phyloP scores from a whole-genome alignment of 2,113 vertebrate species.

The Mugil cephalus region DNA sequence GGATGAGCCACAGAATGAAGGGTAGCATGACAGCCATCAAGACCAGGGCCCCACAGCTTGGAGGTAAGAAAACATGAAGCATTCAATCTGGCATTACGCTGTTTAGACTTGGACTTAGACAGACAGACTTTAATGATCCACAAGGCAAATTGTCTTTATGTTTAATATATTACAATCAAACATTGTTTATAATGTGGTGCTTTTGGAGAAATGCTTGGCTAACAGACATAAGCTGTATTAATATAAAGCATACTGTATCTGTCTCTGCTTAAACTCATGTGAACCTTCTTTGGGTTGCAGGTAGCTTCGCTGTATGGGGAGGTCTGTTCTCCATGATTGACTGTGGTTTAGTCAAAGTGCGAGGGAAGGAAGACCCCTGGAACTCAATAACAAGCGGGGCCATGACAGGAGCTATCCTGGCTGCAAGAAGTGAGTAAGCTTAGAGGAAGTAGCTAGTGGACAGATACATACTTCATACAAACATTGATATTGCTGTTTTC shows the following conservation, averaged over 20 bases:
- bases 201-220: background rate
- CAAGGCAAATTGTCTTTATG: background rate
- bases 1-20: slow-evolving; percentile 91
- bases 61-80: slow-evolving; percentile 84
- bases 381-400: slow-evolving; percentile 98
- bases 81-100: background rate
- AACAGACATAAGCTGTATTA: background rate
- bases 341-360: slow-evolving; percentile 93
- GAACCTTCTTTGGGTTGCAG: slow-evolving; percentile 73
- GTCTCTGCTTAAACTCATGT: background rate
- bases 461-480: slow-evolving; percentile 1
- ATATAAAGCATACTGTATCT: background rate
- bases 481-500: background rate
- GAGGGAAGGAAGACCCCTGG: slow-evolving; percentile 98
- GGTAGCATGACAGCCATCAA: slow-evolving; percentile 94
- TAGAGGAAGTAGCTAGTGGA: background rate
- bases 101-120: too few relatives aligned
- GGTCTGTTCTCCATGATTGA: slow-evolving; percentile 98
- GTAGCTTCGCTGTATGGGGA: slow-evolving; percentile 97
- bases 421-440: slow-evolving; percentile 92
- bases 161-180: background rate
- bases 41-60: slow-evolving; percentile 93
- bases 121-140: too few relatives aligned
- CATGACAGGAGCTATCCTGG: slow-evolving; percentile 95
- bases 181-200: background rate